A percentile compares a stretch with the other conserved stretches of the same genome.
Evolutionary conservation across 2,797 vertebrate genomes (phyloP).

Genomic region (Perodicticus potto): DNA sequence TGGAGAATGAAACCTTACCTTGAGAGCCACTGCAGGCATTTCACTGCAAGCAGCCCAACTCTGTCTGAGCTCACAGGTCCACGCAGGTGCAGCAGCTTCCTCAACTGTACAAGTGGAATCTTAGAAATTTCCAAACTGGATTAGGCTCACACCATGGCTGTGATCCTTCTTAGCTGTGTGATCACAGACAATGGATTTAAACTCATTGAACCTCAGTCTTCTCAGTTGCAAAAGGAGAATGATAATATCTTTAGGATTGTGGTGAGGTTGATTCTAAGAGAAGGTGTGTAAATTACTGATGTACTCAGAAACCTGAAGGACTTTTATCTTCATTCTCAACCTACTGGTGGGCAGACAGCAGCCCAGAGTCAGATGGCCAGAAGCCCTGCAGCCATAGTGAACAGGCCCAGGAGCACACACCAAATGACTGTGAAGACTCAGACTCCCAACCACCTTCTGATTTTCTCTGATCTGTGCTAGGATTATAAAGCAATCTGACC

Average conservation of each 20-base stretch:
- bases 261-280: not conserved
- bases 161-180: not conserved
- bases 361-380: accelerated
- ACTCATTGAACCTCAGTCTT: not conserved
- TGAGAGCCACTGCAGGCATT: accelerated
- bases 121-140: not conserved
- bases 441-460: not conserved
- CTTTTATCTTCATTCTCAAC: not conserved
- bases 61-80: accelerated
- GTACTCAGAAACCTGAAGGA: not conserved
- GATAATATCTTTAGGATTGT: not conserved
- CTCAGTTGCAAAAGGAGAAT: not conserved
- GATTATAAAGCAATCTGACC: not conserved
- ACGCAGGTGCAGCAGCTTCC: not conserved
- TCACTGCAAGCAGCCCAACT: not conserved
- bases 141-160: not conserved
- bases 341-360: not conserved
- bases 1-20: not conserved
- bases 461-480: not conserved
- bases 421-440: not conserved
- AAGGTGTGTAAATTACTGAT: not conserved
- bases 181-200: not conserved
- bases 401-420: not conserved
- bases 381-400: not conserved
- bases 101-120: not conserved